These are phyloP conservation scores for Nasonia oneida DNA, from an alignment of 2,888 invertebrate species.

Conservation along the genomic window DNA sequence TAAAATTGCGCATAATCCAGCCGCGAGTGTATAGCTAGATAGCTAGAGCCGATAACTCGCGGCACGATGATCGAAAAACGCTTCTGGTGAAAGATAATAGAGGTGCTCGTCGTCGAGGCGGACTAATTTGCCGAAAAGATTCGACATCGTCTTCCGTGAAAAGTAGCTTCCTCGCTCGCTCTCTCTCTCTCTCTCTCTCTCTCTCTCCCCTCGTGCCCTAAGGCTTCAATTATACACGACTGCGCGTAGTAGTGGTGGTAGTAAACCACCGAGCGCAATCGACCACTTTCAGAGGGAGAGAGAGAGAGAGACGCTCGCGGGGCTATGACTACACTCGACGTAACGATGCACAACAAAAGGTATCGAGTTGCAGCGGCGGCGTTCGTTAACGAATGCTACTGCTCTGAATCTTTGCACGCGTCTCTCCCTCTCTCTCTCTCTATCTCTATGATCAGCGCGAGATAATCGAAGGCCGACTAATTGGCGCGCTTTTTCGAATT, in stretches of 20 bases:
- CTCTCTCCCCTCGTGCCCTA: slow-evolving; percentile 61
- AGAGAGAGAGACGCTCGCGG: slow-evolving; percentile 37
- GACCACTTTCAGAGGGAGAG: slow-evolving; percentile 68
- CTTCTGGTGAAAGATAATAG: slow-evolving; percentile 37
- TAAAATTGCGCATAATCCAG: slow-evolving; percentile 16
- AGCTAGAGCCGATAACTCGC: no score
- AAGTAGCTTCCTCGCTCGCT: slow-evolving; percentile 27
- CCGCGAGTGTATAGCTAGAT: no score
- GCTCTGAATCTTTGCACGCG: slow-evolving; percentile 28
- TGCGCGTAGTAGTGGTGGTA: slow-evolving; percentile 33
- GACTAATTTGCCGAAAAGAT: slow-evolving; percentile 40
- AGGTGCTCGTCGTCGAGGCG: background rate
- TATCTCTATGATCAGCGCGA: background rate
- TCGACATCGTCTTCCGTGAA: slow-evolving; percentile 1
- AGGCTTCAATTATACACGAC: slow-evolving; percentile 69
- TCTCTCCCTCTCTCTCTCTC: background rate
- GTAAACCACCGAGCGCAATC: slow-evolving; percentile 70
- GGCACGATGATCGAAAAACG: no score
- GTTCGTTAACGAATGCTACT: slow-evolving; percentile 73
- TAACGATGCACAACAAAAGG: slow-evolving; percentile 75
- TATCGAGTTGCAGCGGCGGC: slow-evolving; percentile 74
- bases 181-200: slow-evolving; percentile 16
- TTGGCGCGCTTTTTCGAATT: background rate
- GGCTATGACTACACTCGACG: slow-evolving; percentile 69
- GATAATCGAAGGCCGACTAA: background rate